Conservation (phyloP, 2,888 invertebrate genomes). For the Branchellion lobata region DNA sequence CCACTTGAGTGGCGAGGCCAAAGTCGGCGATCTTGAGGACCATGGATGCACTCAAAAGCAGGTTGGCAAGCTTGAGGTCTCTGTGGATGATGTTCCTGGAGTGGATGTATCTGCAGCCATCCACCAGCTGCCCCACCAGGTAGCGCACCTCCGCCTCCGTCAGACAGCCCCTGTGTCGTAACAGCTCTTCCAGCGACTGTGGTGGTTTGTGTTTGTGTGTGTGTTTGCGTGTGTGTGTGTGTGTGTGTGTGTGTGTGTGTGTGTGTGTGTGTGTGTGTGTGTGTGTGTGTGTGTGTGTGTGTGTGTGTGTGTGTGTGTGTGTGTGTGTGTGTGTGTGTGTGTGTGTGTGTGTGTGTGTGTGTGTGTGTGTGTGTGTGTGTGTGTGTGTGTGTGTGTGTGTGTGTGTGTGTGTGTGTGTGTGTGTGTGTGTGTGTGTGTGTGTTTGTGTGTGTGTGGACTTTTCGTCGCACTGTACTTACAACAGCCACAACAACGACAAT, state of each 20-base stretch:
- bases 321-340: conserved; percentile 15
- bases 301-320: background rate
- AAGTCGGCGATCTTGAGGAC: conserved; percentile 69
- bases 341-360: too few relatives aligned
- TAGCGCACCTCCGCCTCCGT: conserved; percentile 68
- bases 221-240: background rate
- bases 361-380: too few relatives aligned
- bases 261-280: too few relatives aligned
- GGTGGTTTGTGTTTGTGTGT: background rate
- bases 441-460: too few relatives aligned
- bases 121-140: conserved; percentile 67
- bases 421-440: too few relatives aligned
- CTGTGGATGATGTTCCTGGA: conserved; percentile 66
- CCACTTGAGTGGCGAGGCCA: conserved; percentile 66
- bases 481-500: too few relatives aligned
- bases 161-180: conserved; percentile 66
- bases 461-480: too few relatives aligned
- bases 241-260: too few relatives aligned
- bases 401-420: too few relatives aligned
- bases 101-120: conserved; percentile 67
- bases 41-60: conserved; percentile 68
- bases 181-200: conserved; percentile 67
- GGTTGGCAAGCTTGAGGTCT: conserved; percentile 69
- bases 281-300: background rate
- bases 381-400: too few relatives aligned